Percentiles rank a stretch among this genome's conserved stretches.
Evolutionary conservation across 2,797 vertebrate genomes (phyloP).

Genomic region (Siniperca undulata): DNA sequence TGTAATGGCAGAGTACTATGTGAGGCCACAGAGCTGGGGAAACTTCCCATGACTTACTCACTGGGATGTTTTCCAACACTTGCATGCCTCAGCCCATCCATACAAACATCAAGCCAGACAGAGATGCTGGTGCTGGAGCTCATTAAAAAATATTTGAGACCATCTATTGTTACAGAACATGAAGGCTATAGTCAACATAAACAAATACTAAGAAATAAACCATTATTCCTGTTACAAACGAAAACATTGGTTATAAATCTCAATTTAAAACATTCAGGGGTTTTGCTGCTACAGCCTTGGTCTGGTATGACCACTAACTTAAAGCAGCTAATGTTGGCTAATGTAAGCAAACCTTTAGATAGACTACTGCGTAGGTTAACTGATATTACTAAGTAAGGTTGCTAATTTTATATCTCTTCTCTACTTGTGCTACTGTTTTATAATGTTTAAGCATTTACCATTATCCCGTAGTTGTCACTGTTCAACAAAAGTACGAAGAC

Average conservation of each 20-base stretch:
- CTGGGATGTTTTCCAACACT: constrained; percentile 63
- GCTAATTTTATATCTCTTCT: not conserved
- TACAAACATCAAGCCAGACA: constrained; percentile 50
- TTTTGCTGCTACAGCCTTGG: not conserved
- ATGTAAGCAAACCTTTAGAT: not conserved
- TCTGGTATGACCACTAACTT: not conserved
- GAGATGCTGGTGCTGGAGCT: not conserved
- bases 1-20: not conserved
- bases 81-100: constrained; percentile 47
- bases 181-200: not conserved
- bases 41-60: constrained; percentile 70
- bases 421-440: not conserved
- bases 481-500: not conserved
- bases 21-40: constrained; percentile 37
- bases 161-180: not conserved
- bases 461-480: not conserved
- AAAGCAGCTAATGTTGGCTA: not conserved
- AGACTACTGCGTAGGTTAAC: not conserved
- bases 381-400: not conserved
- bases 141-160: not conserved
- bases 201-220: not conserved
- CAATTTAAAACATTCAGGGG: not conserved
- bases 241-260: not conserved
- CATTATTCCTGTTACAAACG: not conserved
- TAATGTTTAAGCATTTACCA: not conserved